Evolutionary conservation across 2,888 invertebrate genomes (phyloP), one percentile per base, ranked within the genome.

Genomic region (Thera obeliscata): DNA sequence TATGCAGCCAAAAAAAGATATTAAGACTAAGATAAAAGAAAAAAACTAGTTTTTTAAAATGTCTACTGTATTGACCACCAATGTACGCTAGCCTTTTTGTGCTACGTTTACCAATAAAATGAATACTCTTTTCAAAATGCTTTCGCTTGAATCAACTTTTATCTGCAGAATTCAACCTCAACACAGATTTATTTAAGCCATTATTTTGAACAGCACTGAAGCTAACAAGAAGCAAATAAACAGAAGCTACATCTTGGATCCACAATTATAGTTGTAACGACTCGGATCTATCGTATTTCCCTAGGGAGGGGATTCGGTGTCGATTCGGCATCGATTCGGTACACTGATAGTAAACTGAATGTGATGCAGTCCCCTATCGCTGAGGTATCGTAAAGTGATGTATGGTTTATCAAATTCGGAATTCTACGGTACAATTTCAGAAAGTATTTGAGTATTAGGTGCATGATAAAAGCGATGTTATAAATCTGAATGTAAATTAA

Each of bases 201-300:
- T 65, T 64, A 64, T 61, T 69, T 65, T 12, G 52, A 61, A 61
- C 41, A 43, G 54, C 9, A 9, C 33, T 38, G 48, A 36, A 63
- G 52, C 49, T 63, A 66, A 63, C 69, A 69, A 66, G 65, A 62
- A 65, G 64, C 68, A 69, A 66, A 65, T 62, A 56, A 66, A 54
- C 50, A 55, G 57, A 35, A 56, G 58, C 52, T 50, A 43, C 55
- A 35, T 63, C 62, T 66, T 66, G 59, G 65, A 61, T 59, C 38
- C 55, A 64, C 62, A 69, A 63, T n/a, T n/a, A n/a, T 56, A 60
- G 48, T 52, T 61, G 63, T 63, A 64, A 64, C 56, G 56, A 57
- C 61, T 57, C 41, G 61, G 68, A 64, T 64, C 64, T 61, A 68
- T 61, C 60, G 55, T 58, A 68, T 61, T 68, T 64, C 68, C 61